phyloP scores from a whole-genome alignment of 2,888 invertebrate species.

The Opisthograptis luteolata region DNA sequence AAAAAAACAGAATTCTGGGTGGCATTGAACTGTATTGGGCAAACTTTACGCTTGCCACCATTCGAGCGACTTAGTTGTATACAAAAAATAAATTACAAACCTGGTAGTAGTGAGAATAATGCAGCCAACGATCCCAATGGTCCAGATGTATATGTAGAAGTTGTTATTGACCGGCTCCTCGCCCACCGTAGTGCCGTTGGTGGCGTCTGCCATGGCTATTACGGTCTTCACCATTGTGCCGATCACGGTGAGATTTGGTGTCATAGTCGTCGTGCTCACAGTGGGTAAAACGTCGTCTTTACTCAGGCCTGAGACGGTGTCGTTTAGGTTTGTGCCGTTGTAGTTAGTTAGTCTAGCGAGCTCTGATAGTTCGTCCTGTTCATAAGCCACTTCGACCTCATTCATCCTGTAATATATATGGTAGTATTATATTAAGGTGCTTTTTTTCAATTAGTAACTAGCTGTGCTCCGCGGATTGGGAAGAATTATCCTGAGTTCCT shows the following conservation, averaged over 20 bases:
- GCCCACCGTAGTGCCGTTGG: conserved; percentile 46
- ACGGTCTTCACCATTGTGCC: conserved; percentile 60
- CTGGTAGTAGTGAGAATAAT: conserved; percentile 85
- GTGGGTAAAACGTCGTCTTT: conserved; percentile 4
- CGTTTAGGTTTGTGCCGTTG: conserved; percentile 19
- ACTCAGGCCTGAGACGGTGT: conserved; percentile 23
- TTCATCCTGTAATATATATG: conserved; percentile 80
- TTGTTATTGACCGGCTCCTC: conserved; percentile 52
- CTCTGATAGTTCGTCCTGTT: not conserved
- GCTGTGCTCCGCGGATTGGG: too few species aligned
- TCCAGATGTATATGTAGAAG: conserved; percentile 84
- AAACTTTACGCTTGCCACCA: too few species aligned
- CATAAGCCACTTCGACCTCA: conserved; percentile 53
- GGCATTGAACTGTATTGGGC: too few species aligned
- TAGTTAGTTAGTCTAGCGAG: conserved; percentile 16
- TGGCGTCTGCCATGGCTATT: conserved; percentile 55
- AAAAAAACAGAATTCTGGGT: too few species aligned
- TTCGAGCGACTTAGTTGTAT: too few species aligned
- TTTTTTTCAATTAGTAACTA: too few species aligned
- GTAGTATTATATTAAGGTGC: too few species aligned
- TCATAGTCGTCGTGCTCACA: conserved; percentile 23
- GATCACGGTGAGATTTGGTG: conserved; percentile 56
- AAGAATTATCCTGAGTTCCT: too few species aligned
- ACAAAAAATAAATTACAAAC: conserved; percentile 44
- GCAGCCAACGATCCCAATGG: conserved; percentile 82